A percentile compares a stretch with the other conserved stretches of the same genome.
Conservation (phyloP, 2,797 vertebrate species). For the Coreius guichenoti region DNA sequence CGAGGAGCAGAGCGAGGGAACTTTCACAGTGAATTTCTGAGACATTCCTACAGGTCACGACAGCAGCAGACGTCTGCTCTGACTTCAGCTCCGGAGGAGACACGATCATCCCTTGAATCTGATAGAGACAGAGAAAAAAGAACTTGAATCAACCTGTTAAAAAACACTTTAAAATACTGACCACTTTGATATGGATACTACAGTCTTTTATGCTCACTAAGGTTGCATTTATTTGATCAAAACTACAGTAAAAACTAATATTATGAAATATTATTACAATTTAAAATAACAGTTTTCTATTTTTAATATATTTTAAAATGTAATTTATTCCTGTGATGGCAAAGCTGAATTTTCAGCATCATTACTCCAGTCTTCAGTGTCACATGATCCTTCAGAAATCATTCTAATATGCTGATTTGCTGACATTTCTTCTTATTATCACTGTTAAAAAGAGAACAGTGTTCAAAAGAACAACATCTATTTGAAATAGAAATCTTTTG, state of each 20-base stretch:
- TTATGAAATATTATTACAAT: too few species aligned
- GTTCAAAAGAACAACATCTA: too few species aligned
- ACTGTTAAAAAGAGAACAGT: not conserved
- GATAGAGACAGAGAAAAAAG: constrained; percentile 54
- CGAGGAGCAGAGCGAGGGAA: not conserved
- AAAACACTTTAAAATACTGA: not conserved
- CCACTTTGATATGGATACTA: not conserved
- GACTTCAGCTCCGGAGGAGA: constrained; percentile 80
- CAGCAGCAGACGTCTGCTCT: constrained; percentile 59
- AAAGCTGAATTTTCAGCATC: not conserved
- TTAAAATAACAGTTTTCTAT: not conserved
- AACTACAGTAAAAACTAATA: too few species aligned
- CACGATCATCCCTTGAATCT: constrained; percentile 85
- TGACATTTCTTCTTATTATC: not conserved
- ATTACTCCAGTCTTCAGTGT: not conserved
- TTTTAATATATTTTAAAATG: not conserved
- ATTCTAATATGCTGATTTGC: not conserved
- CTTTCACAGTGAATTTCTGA: constrained; percentile 23
- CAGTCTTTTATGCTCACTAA: not conserved
- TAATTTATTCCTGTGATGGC: not conserved
- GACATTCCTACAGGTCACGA: constrained; percentile 29
- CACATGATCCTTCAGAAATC: not conserved
- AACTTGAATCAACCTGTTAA: not conserved
- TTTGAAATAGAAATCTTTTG: too few species aligned
- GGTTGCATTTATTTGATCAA: too few species aligned